These are phyloP conservation scores for Sorex araneus DNA, from an alignment of 2,113 vertebrate genomes.

Conservation along the genomic window DNA sequence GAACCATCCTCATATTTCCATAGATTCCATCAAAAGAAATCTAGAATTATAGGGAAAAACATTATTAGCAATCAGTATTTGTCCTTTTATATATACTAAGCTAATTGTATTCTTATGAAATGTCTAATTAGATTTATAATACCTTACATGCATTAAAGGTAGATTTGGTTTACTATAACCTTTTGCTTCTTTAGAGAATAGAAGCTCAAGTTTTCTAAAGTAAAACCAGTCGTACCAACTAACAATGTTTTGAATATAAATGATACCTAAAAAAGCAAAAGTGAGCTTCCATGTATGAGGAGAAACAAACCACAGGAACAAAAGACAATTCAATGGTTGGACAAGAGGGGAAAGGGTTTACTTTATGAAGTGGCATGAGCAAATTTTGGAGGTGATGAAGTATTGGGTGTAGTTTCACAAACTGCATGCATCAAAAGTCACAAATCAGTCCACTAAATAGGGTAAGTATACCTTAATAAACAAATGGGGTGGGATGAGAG, in stretches of 20 bases:
- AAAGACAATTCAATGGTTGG: background rate
- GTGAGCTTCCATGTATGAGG: background rate
- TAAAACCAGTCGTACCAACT: conserved; percentile 25
- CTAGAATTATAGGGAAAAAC: conserved; percentile 88
- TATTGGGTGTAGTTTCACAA: background rate
- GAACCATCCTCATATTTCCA: conserved; percentile 99
- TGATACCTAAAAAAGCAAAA: conserved; percentile 38
- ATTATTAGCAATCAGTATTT: conserved; percentile 58
- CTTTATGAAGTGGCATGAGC: background rate
- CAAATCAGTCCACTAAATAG: background rate
- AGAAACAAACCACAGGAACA: background rate
- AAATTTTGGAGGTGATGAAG: background rate
- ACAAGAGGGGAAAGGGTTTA: background rate
- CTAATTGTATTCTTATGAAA: conserved; percentile 21
- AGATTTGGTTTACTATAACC: conserved; percentile 30
- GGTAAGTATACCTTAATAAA: conserved; percentile 33
- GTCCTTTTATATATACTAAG: conserved; percentile 4
- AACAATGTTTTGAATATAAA: conserved; percentile 19
- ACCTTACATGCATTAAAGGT: background rate
- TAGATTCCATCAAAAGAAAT: conserved; percentile 98
- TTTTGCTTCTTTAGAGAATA: conserved; percentile 56
- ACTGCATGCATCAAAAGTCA: background rate
- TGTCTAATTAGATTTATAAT: conserved; percentile 11
- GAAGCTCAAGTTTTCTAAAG: conserved; percentile 37
- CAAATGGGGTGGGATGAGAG: background rate